These are phyloP conservation scores for Drosophila testacea DNA, from an alignment of 2,888 invertebrate species.

Conservation along the genomic window DNA sequence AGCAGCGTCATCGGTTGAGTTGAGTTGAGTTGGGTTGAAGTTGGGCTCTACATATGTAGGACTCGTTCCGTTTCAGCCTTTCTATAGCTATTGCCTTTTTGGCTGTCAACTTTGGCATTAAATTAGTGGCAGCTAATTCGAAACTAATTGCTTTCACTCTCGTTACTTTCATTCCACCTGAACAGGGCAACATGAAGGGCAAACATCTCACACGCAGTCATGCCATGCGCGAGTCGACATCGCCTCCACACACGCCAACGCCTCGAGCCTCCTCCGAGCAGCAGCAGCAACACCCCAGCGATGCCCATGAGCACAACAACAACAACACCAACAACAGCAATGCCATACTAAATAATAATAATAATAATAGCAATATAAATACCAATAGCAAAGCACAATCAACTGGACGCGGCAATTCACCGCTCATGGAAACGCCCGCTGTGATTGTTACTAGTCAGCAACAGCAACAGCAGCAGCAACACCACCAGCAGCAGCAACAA, in stretches of 20 bases:
- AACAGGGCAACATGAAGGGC: slow-evolving; percentile 89
- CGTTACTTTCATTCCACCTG: slow-evolving; percentile 63
- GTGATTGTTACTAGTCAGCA: slow-evolving; percentile 84
- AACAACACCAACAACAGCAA: slow-evolving; percentile 56
- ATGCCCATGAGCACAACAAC: slow-evolving; percentile 72
- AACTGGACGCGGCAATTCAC: slow-evolving; percentile 79
- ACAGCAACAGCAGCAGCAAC: slow-evolving; percentile 42
- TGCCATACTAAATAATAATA: slow-evolving; percentile 48
- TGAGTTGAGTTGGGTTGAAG: neutral
- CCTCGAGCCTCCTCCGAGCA: slow-evolving; percentile 84
- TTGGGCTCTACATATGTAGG: neutral
- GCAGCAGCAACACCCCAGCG: slow-evolving; percentile 60
- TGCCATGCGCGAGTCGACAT: slow-evolving; percentile 94
- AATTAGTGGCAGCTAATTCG: slow-evolving; percentile 64
- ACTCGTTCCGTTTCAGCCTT: neutral
- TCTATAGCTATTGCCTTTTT: neutral
- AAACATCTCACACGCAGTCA: slow-evolving; percentile 95
- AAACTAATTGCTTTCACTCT: slow-evolving; percentile 71
- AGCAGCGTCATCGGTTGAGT: slow-evolving; percentile 47
- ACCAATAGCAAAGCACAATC: slow-evolving; percentile 80
- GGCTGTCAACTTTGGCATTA: slow-evolving; percentile 75
- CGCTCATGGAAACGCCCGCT: slow-evolving; percentile 83
- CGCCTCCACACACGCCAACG: slow-evolving; percentile 87
- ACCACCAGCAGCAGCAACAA: slow-evolving; percentile 63
- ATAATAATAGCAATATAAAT: slow-evolving; percentile 46